Conservation (phyloP, 64 coral and sea anemone species). For the Stichodactyla helianthus region DNA sequence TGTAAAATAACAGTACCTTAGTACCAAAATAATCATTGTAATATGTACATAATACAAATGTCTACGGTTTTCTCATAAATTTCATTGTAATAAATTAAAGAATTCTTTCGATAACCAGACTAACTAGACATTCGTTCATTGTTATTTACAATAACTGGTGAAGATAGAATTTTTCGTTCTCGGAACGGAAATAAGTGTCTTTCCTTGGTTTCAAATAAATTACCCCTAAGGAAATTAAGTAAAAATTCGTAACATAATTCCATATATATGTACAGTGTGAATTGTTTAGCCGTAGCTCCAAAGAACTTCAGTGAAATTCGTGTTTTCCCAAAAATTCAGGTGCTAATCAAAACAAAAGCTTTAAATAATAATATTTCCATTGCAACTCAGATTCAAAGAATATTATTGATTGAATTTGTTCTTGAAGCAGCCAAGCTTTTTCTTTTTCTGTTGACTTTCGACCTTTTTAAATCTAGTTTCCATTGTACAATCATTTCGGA, state of each 20-base stretch:
- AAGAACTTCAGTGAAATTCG: background rate
- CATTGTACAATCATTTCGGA: slow-evolving; percentile 88
- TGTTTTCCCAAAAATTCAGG: background rate
- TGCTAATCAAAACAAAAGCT: background rate
- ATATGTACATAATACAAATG: background rate
- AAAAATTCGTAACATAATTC: background rate
- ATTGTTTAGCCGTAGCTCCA: background rate
- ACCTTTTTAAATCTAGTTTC: slow-evolving; percentile 68
- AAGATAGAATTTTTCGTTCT: background rate
- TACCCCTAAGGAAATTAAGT: background rate
- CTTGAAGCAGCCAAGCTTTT: slow-evolving; percentile 56
- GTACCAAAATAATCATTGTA: too few relatives aligned
- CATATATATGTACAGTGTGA: background rate
- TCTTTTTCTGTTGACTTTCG: slow-evolving; percentile 49
- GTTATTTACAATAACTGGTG: too few relatives aligned
- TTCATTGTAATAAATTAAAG: background rate
- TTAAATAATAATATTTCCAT: background rate
- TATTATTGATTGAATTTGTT: slow-evolving; percentile 79
- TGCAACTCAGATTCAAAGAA: slow-evolving; percentile 39
- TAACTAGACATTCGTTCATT: background rate
- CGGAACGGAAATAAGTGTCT: background rate
- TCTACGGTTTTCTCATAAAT: background rate
- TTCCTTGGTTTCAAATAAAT: background rate
- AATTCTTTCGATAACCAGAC: background rate
- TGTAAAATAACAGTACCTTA: too few relatives aligned